Base-by-base conservation (phyloP, 2,888 invertebrate genomes). In the Morpho deidamia region DNA sequence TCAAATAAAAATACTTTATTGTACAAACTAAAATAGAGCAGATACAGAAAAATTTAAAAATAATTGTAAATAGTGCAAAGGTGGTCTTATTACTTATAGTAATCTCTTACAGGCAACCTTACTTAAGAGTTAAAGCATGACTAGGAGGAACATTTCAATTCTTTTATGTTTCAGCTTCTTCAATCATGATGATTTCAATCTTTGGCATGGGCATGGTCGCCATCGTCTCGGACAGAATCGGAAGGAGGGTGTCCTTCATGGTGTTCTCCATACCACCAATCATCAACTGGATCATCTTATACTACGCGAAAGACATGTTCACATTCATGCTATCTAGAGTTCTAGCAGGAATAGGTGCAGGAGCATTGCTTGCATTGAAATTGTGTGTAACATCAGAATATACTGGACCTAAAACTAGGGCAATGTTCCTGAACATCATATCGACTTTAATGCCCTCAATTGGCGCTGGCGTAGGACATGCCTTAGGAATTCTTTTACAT, bases 381-480 rank as follows among this genome's bases (percentile, higher is more conserved):
- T 11, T 48, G 12, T 48, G 48, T 11, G 40, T 48, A 1, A 45
- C 40, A 51, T 32, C 59, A 44, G 52, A 62, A 59, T 53, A 61
- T 44, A 12, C 51, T 9, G 38, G 58, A 0, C 61, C 61, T 8
- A 55, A 55, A 11, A 59, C 56, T 0, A 42, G 63, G 11, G 60
- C 50, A 1, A 8, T 63, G 9, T 59, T 53, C 11, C 35, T 63
- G 4, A 63, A 59, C 12, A 48, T 63, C 32, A 50, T 62, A 38
- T 56, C 61, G 0, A 58, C 61, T 12, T 49, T 64, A 1, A 58
- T 58, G 3, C 60, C 63, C 7, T 53, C 63, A 8, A 7, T 62
- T 5, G 65, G 65, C 1, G 56, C 53, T 7, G 44, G 48, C 10
- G n/a, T 59, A 2, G 66, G 63, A 1, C 64, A 66, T n/a, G 44